Base-by-base conservation (phyloP, 1,140 invertebrate species). In the Gryllus bimaculatus region DNA sequence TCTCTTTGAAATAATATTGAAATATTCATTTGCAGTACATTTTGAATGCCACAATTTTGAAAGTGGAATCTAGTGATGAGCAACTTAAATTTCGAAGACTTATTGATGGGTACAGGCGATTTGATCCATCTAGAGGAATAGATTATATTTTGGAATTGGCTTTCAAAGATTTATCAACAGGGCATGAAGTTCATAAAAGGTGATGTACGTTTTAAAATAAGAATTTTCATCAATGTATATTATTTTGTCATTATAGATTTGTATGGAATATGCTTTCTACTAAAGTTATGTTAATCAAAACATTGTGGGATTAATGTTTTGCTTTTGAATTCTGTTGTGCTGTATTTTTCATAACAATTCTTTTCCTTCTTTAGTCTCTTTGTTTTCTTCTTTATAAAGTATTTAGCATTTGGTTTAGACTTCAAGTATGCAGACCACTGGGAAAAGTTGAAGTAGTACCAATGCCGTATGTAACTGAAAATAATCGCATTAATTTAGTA, bases 391-490 rank as follows among this genome's bases (percentile, higher is more conserved):
- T 18, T 66, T 66, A 18, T 66, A 66, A 66, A 66, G 54, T 18
- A 66, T 66, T 13, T 10, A 66, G 54, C 54, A 66, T 66, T 66
- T 66, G 54, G 54, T 85, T 66, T 79, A 88, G 89, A 82, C 85
- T 92, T 78, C 90, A 94, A 87, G 89, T 92, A 48, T 90, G 91
- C 76, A 93, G 96, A 82, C 92, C 94, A 2, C 85, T 98, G 75
- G 93, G 94, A 39, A 91, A 93, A 83, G 91, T 95, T 7, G 94
- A 97, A 86, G 90, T 97, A 73, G 88, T 97, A 10, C 90, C 93
- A 7, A 93, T 95, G 83, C 95, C 96, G 4, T 97, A 96, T 85
- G 95, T 97, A 6, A 98, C 94, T 0, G 96, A 98, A 88, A 95
- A 92, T 83, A 91, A 92, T 7, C 86, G 93, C 81, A 90, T 98